Evolutionary conservation across 2,888 invertebrate species (phyloP).

Genomic region (Mycalesis mineus): DNA sequence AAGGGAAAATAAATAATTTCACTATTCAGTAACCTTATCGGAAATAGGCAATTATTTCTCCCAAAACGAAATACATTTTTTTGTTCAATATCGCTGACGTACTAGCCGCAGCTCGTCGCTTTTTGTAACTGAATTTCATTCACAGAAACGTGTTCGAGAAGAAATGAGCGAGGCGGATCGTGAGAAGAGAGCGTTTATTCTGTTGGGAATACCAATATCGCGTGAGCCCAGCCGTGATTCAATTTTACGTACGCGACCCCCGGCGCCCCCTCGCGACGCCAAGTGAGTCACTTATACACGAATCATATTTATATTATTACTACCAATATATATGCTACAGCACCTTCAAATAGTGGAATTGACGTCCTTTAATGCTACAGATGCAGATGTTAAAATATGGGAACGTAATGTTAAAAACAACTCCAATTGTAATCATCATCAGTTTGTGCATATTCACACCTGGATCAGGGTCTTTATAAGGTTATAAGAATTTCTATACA

Average conservation of each 20-base stretch:
- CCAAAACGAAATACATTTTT: neutral
- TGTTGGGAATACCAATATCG: slow-evolving; percentile 63
- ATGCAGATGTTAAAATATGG: too few species aligned
- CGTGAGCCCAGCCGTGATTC: slow-evolving; percentile 67
- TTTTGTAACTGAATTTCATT: slow-evolving; percentile 16
- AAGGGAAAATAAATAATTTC: too few species aligned
- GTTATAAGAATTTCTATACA: too few species aligned
- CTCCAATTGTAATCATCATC: too few species aligned
- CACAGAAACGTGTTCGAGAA: slow-evolving; percentile 47
- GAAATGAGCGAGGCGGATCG: slow-evolving; percentile 63
- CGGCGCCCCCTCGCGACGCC: slow-evolving; percentile 57
- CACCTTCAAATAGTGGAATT: too few species aligned
- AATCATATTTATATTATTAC: neutral
- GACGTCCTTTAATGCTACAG: too few species aligned
- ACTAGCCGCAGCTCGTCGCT: neutral
- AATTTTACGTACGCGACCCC: slow-evolving; percentile 56
- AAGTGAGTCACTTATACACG: slow-evolving; percentile 42
- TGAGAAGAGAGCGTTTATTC: slow-evolving; percentile 63
- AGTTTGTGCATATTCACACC: too few species aligned
- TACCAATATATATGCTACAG: neutral
- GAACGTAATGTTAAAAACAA: too few species aligned
- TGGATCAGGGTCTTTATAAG: too few species aligned
- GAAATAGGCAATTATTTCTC: neutral
- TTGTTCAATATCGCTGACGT: neutral
- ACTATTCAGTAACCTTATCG: too few species aligned